Base-by-base conservation (phyloP, 2,113 vertebrate genomes). In the Corvus moneduloides region DNA sequence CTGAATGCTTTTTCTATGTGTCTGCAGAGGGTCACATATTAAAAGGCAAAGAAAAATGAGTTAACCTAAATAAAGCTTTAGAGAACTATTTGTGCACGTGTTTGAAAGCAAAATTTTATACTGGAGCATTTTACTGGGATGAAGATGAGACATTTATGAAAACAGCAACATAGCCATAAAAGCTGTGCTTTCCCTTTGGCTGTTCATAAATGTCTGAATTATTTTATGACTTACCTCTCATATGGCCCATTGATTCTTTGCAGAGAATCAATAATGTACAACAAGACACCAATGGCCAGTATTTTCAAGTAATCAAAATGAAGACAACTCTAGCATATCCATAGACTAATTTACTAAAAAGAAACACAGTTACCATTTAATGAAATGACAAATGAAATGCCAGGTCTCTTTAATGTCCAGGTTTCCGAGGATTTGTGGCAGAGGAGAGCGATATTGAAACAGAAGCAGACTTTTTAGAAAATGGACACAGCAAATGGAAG, bases 41-140 rank as follows among this genome's bases (percentile, higher is more conserved):
- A 91, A 93, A 90, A 88, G 59, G 82, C 61, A 96, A 89, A 79
- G 30, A 94, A 89, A 89, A 90, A 68, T 66, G 7, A 17, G 24
- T 80, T 96, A 92, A 78, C 32, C 44, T 64, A 90, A 79, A 92
- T 17, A 69, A 81, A 95, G 17, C 21, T 93, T 94, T 71, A 58
- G 35, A 84, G 8, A 88, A 96, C 22, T 63, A 88, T 48, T 52
- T 59, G 41, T 71, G 63, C 24, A 66, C 3, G 9, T 43, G 63
- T 73, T 86, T 63, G 78, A 92, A 94, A 86, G 58, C 41, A 64
- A 43, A 59, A 89, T 93, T 91, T 88, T 78, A 84, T 32, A 78
- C 10, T 69, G 30, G 81, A 73, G 44, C 67, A 82, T 58, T 90
- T 79, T 54, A 64, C 39, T 48, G 16, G 19, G 22, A 84, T 6